Conservation (phyloP, 2,113 vertebrate genomes). For the Oryzias woworae region DNA sequence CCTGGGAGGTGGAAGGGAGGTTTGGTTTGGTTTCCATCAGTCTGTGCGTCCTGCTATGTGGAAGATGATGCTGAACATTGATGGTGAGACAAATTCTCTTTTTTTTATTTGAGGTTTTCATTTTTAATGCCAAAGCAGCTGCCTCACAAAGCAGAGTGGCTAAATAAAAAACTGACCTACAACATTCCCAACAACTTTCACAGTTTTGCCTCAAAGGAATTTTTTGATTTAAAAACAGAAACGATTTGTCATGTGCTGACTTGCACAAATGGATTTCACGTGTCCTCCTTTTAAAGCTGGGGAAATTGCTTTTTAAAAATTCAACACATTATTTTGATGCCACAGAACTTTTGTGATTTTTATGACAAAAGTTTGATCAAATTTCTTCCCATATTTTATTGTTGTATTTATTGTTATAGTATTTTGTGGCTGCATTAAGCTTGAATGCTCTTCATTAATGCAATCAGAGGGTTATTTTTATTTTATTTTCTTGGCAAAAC, state of each 20-base stretch:
- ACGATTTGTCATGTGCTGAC: background rate
- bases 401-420: no score
- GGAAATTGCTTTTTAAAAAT: constrained; percentile 47
- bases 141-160: background rate
- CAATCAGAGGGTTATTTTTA: no score
- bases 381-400: no score
- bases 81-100: constrained; percentile 80
- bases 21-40: constrained; percentile 99
- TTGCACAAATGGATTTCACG: constrained; percentile 15
- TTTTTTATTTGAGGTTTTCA: background rate
- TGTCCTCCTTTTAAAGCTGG: background rate
- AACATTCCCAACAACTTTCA: background rate
- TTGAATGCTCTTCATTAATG: no score
- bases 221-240: background rate
- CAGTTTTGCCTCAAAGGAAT: background rate
- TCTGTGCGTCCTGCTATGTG: constrained; percentile 99
- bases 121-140: background rate
- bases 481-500: no score
- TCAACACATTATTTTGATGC: constrained; percentile 9
- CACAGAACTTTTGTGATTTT: no score
- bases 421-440: no score
- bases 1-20: constrained; percentile 94
- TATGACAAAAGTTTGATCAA: no score
- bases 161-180: background rate
- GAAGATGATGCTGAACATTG: constrained; percentile 99